Conservation (phyloP, 2,888 invertebrate genomes). For the Ptychoptera albimana region DNA sequence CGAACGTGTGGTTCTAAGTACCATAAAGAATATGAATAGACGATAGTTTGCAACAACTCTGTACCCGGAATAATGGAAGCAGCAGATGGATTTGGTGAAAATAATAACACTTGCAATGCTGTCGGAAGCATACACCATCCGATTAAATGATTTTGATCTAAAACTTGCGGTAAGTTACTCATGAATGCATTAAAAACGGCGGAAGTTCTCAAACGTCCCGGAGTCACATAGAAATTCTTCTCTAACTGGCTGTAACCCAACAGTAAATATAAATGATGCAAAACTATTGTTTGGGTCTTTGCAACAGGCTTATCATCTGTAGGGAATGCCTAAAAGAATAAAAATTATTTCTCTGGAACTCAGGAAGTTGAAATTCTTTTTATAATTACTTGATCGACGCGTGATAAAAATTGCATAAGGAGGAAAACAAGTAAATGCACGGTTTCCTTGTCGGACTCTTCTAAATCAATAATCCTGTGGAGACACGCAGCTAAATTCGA, state of each 20-base stretch:
- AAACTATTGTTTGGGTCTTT: conserved; percentile 70
- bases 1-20: conserved; percentile 73
- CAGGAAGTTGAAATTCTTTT: background rate
- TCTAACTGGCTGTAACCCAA: conserved; percentile 88
- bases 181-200: conserved; percentile 94
- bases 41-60: conserved; percentile 41
- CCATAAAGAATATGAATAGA: conserved; percentile 65
- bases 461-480: conserved; percentile 79
- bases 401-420: conserved; percentile 91
- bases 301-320: conserved; percentile 69
- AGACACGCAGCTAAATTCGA: conserved; percentile 61
- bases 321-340: conserved; percentile 47
- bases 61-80: conserved; percentile 17
- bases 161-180: conserved; percentile 78
- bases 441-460: conserved; percentile 90
- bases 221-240: conserved; percentile 79
- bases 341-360: background rate
- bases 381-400: conserved; percentile 43
- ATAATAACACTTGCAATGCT: conserved; percentile 63
- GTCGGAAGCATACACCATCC: conserved; percentile 79
- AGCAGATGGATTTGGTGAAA: conserved; percentile 61
- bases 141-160: conserved; percentile 93
- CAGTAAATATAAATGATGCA: conserved; percentile 80
- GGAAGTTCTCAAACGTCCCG: conserved; percentile 68
- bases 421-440: conserved; percentile 86